Conservation (phyloP, 92 coral and sea anemone genomes). For the Umimayanthus chanpuru region DNA sequence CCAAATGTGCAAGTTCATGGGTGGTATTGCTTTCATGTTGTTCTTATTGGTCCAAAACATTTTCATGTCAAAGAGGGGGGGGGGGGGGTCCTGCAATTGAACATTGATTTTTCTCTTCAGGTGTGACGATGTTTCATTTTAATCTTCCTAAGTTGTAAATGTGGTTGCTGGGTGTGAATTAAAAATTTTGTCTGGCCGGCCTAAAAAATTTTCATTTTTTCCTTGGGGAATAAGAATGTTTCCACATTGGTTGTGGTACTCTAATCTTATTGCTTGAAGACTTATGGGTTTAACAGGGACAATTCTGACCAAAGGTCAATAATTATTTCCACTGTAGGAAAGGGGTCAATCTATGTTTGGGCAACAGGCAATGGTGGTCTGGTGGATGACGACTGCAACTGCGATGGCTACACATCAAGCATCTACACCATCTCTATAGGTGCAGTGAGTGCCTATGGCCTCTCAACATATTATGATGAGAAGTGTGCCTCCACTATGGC, state of each 20-base stretch:
- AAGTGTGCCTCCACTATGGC: constrained; percentile 95
- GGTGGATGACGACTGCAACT: constrained; percentile 89
- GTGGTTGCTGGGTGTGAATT: too few relatives aligned
- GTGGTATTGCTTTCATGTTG: background rate
- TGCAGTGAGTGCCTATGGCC: constrained; percentile 93
- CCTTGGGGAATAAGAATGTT: too few relatives aligned
- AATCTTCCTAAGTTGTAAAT: too few relatives aligned
- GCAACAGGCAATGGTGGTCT: constrained; percentile 98
- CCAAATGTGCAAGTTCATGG: background rate
- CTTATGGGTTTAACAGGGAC: background rate
- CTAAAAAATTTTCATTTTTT: too few relatives aligned
- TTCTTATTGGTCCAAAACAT: too few relatives aligned
- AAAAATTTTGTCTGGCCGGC: too few relatives aligned
- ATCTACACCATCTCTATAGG: constrained; percentile 93
- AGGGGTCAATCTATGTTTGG: constrained; percentile 92
- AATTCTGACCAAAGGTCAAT: background rate
- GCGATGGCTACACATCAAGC: constrained; percentile 94
- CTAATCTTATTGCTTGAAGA: background rate
- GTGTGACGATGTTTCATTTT: too few relatives aligned
- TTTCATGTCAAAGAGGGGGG: too few relatives aligned
- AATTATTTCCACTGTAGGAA: constrained; percentile 51
- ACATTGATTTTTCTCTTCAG: too few relatives aligned
- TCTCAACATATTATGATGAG: constrained; percentile 93
- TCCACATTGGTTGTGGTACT: too few relatives aligned
- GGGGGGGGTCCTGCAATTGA: too few relatives aligned